Evolutionary conservation across 1,140 invertebrate genomes (phyloP), one percentile per base, ranked within the genome.

Genomic region (Sarcophaga bullata): DNA sequence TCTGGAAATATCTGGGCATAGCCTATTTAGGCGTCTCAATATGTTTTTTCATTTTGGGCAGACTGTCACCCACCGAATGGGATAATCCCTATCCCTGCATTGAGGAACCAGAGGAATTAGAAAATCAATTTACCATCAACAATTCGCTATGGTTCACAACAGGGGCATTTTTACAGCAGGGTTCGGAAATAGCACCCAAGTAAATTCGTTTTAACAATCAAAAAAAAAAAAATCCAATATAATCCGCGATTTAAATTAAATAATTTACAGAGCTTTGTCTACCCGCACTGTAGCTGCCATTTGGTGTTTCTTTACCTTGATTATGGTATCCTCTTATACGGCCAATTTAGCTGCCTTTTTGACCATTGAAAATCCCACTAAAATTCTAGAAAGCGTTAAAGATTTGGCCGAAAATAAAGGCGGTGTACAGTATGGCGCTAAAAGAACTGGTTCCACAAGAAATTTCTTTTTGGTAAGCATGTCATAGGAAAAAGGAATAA

Each of bases 301-400:
- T 75, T 99, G 97, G 97, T 98, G 96, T 95, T 96, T 98, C 87
- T 99, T 98, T 88, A 97, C 96, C 3, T 91, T 99, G 11, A 98
- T 99, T 82, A 97, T 99, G 91, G 97, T 98, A 8, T 97, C 97
- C 17, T 98, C 97, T 1, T 99, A 99, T 90, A 99, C 98, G 0
- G 98, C 98, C 15, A 99, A 99, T 91, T 93, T 99, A 83, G 98
- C 98, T 81, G 97, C 98, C 80, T 98, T 98, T 90, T 91, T 99
- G 5, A 98, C 97, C 4, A 95, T 97, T 13, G 97, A 98, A 90
- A 94, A 94, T 11, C 92, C 95, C 83, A 92, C 93, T 6, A 93
- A 94, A 13, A 93, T 95, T 0, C 98, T 99, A 58, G 93, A 95
- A 86, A 93, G 93, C 85, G 95, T 96, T 3, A 93, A 97, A 85